A percentile compares a stretch with the other conserved stretches of the same genome.
phyloP scores from a whole-genome alignment of 2,888 invertebrate species.

The Cordilura impudica region DNA sequence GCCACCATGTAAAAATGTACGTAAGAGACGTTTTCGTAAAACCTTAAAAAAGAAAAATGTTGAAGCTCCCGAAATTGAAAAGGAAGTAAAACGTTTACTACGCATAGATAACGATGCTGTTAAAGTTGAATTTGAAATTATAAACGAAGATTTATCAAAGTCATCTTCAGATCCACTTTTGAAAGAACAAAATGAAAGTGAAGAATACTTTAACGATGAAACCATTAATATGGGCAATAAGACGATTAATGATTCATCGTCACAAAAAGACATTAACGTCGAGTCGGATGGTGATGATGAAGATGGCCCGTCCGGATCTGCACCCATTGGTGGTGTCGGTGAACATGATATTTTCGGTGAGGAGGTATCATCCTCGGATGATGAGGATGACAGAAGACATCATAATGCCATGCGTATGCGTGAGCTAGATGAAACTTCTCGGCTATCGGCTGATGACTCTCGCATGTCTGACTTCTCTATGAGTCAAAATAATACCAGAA shows the following conservation, averaged over 20 bases:
- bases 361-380: slow-evolving; percentile 92
- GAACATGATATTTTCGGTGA: slow-evolving; percentile 95
- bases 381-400: slow-evolving; percentile 84
- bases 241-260: slow-evolving; percentile 67
- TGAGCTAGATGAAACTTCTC: slow-evolving; percentile 88
- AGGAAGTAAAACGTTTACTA: slow-evolving; percentile 95
- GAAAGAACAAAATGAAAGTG: slow-evolving; percentile 71
- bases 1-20: slow-evolving; percentile 96
- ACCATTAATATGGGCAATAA: slow-evolving; percentile 69
- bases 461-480: slow-evolving; percentile 85
- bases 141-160: slow-evolving; percentile 91
- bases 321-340: slow-evolving; percentile 78
- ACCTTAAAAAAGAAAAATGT: slow-evolving; percentile 97
- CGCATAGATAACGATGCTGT: slow-evolving; percentile 95
- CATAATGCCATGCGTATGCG: slow-evolving; percentile 77
- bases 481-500: slow-evolving; percentile 76
- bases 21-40: slow-evolving; percentile 94
- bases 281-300: slow-evolving; percentile 75
- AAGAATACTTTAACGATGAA: slow-evolving; percentile 73
- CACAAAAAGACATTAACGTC: slow-evolving; percentile 73
- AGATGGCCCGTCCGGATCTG: slow-evolving; percentile 67
- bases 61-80: slow-evolving; percentile 98
- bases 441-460: slow-evolving; percentile 86
- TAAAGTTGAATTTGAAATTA: slow-evolving; percentile 91
- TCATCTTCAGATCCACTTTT: slow-evolving; percentile 71